Evolutionary conservation across 2,113 vertebrate species (phyloP), one percentile per base, ranked within the genome.

Genomic region (Eonycteris spelaea): DNA sequence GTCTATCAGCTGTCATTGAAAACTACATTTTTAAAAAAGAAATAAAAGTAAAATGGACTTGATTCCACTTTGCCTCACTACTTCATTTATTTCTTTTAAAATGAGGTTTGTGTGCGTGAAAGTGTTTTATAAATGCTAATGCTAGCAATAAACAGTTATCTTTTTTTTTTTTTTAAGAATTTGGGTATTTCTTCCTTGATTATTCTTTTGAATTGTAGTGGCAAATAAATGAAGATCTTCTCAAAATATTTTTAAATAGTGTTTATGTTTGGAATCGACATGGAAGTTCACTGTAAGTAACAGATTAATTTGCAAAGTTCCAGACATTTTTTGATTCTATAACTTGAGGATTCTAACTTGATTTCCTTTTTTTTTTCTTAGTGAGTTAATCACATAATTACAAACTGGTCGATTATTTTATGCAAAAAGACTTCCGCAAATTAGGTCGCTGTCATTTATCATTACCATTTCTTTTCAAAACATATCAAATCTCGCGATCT

Each of bases 371-470:
- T 97, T 59, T 59, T 96, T 94, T 84, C 97, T 96, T 85, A 43
- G 86, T 10, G 30, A 98, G 87, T 96, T 98, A 98, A 97, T 98
- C 92, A 67, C 19, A 21, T 91, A 96, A 97, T 97, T 98, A 97
- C 95, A 97, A 98, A 97, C 96, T 65, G 95, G 86, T 15, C 85
- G 94, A 96, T 97, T 97, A 90, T 96, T 97, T 94, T 95, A 95
- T 97, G 91, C 75, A 83, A 86, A 79, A 93, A 93, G 63, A 97
- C 75, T 94, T 98, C 59, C 75, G 86, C 88, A 95, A 98, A 98
- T 98, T 97, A 98, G 95, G 98, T 97, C 92, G 84, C 96, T 97
- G 96, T 94, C 98, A 96, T 86, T 98, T 96, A 95, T 96, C 96
- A 91, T 97, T 97, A 74, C 11, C 45, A 92, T 98, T 97, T 95